These are phyloP conservation scores for Balearica regulorum DNA, from an alignment of 2,797 vertebrate genomes.

Conservation along the genomic window DNA sequence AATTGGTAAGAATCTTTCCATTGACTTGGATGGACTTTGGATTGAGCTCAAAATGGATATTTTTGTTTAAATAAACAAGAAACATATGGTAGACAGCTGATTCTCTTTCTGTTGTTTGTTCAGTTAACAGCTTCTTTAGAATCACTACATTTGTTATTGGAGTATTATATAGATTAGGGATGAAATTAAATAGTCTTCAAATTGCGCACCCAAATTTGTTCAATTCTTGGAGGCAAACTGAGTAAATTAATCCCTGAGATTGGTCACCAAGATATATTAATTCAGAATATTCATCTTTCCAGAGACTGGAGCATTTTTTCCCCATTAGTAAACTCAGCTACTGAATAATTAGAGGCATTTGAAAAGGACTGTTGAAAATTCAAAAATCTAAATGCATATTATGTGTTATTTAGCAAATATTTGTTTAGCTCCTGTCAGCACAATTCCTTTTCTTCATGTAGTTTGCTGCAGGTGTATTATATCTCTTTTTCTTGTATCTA, in stretches of 20 bases:
- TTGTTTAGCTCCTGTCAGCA: background rate
- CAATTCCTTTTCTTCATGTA: background rate
- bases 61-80: constrained; percentile 33
- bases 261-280: background rate
- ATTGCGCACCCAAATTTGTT: background rate
- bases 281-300: background rate
- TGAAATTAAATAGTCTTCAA: background rate
- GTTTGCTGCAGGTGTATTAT: background rate
- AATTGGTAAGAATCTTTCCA: background rate
- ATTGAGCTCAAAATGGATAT: background rate
- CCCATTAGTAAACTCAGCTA: background rate
- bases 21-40: constrained; percentile 1
- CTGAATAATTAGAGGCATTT: background rate
- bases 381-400: background rate
- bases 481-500: background rate
- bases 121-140: constrained; percentile 23
- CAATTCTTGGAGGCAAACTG: background rate
- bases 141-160: background rate
- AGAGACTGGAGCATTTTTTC: background rate
- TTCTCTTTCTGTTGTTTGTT: constrained; percentile 23
- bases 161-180: background rate
- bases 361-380: background rate
- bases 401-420: constrained; percentile 4
- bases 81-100: constrained; percentile 4
- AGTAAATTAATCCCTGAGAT: background rate